Evolutionary conservation across 2,888 invertebrate genomes (phyloP).

Genomic region (Eupithecia dodoneata): DNA sequence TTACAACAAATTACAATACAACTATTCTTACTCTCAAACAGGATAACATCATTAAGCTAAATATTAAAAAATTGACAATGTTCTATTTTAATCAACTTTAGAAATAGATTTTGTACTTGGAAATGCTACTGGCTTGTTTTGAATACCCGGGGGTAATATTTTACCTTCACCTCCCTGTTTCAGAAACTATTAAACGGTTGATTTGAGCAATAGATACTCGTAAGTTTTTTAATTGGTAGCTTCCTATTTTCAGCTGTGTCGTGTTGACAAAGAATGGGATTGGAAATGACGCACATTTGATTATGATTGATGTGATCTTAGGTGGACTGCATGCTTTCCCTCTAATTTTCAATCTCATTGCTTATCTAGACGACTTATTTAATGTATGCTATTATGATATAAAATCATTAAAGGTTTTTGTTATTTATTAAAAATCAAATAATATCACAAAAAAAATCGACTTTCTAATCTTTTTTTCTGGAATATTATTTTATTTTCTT

Average conservation of each 20-base stretch:
- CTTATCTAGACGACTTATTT: neutral
- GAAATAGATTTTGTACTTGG: conserved; percentile 20
- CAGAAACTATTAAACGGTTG: neutral
- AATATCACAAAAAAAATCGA: too few relatives aligned
- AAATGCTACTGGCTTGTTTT: conserved; percentile 21
- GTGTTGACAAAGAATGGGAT: neutral
- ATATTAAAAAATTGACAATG: conserved; percentile 81
- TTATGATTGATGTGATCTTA: neutral
- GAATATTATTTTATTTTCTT: too few relatives aligned
- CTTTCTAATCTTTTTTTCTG: too few relatives aligned
- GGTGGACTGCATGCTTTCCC: neutral
- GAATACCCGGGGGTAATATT: neutral
- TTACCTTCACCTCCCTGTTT: neutral
- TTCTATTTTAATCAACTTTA: conserved; percentile 46
- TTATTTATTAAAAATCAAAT: too few relatives aligned
- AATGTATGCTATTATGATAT: neutral
- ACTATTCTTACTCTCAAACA: conserved; percentile 71
- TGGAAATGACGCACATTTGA: neutral
- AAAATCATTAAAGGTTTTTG: neutral
- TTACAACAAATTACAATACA: conserved; percentile 77
- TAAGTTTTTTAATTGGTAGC: neutral
- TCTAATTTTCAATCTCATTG: neutral
- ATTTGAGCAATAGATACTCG: neutral
- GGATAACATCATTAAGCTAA: conserved; percentile 74
- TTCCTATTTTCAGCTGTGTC: neutral